Evolutionary conservation across 2,797 vertebrate species (phyloP).

Genomic region (Falco concolor): DNA sequence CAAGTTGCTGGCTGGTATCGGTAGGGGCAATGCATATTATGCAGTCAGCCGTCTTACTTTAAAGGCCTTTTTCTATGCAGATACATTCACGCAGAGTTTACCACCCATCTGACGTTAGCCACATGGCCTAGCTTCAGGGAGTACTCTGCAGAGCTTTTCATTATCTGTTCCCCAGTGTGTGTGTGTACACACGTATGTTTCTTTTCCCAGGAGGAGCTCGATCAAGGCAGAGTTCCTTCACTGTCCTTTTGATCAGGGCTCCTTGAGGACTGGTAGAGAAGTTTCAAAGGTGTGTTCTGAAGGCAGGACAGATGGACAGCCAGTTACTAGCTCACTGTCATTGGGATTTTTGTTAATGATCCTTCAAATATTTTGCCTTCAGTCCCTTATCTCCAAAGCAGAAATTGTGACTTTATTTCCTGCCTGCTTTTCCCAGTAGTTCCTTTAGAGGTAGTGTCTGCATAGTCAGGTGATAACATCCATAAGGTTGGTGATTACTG

Average conservation of each 20-base stretch:
- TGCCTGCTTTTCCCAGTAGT: not conserved
- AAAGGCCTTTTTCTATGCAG: not conserved
- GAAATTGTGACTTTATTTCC: not conserved
- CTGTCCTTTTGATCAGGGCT: not conserved
- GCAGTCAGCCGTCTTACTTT: not conserved
- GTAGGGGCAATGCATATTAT: not conserved
- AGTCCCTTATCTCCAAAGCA: constrained; percentile 19
- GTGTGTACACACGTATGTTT: rapidly evolving
- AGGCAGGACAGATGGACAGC: not conserved
- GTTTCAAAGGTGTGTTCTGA: not conserved
- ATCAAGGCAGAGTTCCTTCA: not conserved
- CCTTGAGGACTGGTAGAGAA: not conserved
- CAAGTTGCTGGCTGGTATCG: not conserved
- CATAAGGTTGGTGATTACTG: not conserved
- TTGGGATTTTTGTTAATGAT: not conserved
- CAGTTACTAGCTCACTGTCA: not conserved
- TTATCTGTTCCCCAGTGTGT: not conserved
- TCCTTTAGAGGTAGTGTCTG: not conserved
- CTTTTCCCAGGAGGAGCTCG: not conserved
- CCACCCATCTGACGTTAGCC: not conserved
- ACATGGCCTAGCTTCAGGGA: not conserved
- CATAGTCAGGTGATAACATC: not conserved
- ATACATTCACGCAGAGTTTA: not conserved
- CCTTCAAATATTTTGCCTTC: not conserved
- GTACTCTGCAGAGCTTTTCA: not conserved